Evolutionary conservation across 2,797 vertebrate genomes (phyloP), one percentile per base, ranked within the genome.

Genomic region (Halcyon leucocephala): DNA sequence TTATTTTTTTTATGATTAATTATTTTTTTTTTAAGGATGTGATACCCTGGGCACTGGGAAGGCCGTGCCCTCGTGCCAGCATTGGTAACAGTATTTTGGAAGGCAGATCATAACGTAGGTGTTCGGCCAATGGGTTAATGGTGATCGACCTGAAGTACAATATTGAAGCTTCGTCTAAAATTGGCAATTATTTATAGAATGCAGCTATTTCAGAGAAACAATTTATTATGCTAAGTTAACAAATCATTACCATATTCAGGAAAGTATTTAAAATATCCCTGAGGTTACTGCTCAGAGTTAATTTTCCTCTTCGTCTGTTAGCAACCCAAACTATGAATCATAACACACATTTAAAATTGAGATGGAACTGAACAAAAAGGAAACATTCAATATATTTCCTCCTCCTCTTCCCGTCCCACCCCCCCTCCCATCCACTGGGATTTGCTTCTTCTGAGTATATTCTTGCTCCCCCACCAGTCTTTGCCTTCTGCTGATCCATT

Each of bases 401-500:
- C 28, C 61, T 96, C 74, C 70, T 86, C 49, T 82, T 83, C 49
- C 48, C 39, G 6, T 65, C 65, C 58, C 11, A n/a, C 72, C n/a
- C 89, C 89, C 79, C 14, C 12, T 42, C 93, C 92, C 82, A 60
- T 97, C 88, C 90, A 86, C 94, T 95, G 97, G 95, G 96, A 97
- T 97, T 98, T 97, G 93, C 97, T 97, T 85, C 93, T 94, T 97
- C 96, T 97, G 60, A 97, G 69, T 97, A 98, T 97, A 97, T 96
- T 95, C 97, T 97, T 96, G 97, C 97, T 95, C 95, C 96, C 91
- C 65, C 87, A 73, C 97, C 82, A 97, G 93, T 95, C 97, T 97
- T 93, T 96, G 92, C 97, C 97, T 98, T 97, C 90, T 97, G 86
- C 97, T 97, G 82, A 97, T 97, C 93, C 97, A 95, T 97, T 97